Base-by-base conservation (phyloP, 92 coral and sea anemone genomes). In the Bergia puertoricense region DNA sequence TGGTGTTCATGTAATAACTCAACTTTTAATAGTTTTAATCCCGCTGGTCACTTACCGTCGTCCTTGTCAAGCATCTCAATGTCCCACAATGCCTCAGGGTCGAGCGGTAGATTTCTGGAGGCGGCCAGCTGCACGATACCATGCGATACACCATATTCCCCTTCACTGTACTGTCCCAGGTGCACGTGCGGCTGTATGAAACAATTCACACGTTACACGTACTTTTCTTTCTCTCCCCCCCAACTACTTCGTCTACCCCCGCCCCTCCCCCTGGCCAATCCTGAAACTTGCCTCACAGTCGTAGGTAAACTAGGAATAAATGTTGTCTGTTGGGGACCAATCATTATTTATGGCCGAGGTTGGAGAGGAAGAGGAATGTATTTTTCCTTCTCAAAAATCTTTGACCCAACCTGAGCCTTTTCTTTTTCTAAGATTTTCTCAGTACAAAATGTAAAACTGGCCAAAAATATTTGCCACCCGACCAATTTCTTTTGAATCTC, bases 81-180 rank as follows among this genome's bases (percentile, higher is more conserved):
- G 78, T 93, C 96, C 96, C 95, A 85, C 78, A 84, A 71, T 71
- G 66, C 87, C 85, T 89, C 88, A 30, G 88, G 94, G 18, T 48
- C 84, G 45, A 89, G 59, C 8, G 98, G 93, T 20, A 91, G 82
- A 11, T 90, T 86, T 81, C 94, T 88, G 39, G 86, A 71, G 38
- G 74, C 88, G 3, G 93, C 93, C 22, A 94, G 84, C 50, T 88
- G 81, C 40, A 92, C 92, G 51, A 94, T 77, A 54, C 91, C 95
- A 13, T 98, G 96, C 0, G 96, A 84, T 10, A 92, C 89, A 23
- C 94, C 92, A 82, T 92, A 97, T 82, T 97, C 99, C 22, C 99
- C 99, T 54, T 97, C 99, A 86, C 99, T 97, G 90, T 88, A 97
- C 81, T 86, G 93, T 14, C 98, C 98, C 78, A 74, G 69, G 89